Percentiles rank a stretch among this genome's conserved stretches.
phyloP scores from a whole-genome alignment of 2,888 invertebrate genomes.

The Tetrapedia diversipes region DNA sequence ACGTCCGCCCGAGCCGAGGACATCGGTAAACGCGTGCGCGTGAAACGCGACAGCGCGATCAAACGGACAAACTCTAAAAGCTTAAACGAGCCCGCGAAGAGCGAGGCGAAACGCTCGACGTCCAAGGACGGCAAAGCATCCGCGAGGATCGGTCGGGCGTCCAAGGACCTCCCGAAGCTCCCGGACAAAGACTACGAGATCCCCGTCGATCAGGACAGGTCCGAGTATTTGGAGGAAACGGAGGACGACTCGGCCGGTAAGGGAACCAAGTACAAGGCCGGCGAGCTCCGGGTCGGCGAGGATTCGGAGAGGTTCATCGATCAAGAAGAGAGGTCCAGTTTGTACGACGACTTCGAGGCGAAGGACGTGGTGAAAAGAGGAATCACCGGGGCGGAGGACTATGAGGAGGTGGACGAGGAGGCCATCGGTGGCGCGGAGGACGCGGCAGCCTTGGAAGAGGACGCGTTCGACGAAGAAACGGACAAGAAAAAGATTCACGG shows the following conservation, averaged over 20 bases:
- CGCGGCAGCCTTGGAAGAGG: slow-evolving; percentile 15
- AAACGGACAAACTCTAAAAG: background rate
- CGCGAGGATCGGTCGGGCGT: background rate
- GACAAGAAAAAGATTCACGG: slow-evolving; percentile 35
- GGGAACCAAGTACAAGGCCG: background rate
- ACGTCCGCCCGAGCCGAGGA: background rate
- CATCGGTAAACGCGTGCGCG: background rate
- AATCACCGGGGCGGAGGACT: slow-evolving; percentile 57
- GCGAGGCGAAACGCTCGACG: slow-evolving; percentile 12
- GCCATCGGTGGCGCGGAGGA: slow-evolving; percentile 13
- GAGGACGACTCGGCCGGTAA: slow-evolving; percentile 11
- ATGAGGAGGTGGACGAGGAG: slow-evolving; percentile 62
- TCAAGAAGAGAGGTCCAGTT: slow-evolving; percentile 52
- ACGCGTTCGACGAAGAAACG: slow-evolving; percentile 9
- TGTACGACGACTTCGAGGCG: slow-evolving; percentile 64
- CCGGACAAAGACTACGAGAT: slow-evolving; percentile 50
- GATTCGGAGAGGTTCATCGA: slow-evolving; percentile 50
- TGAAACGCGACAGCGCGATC: slow-evolving; percentile 4
- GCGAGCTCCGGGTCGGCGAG: background rate
- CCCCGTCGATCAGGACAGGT: slow-evolving; percentile 13
- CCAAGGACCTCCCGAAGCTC: slow-evolving; percentile 1
- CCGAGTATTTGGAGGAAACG: slow-evolving; percentile 24
- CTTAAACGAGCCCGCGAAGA: background rate
- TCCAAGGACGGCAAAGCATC: background rate
- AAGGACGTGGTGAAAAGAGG: slow-evolving; percentile 67